phyloP scores from a whole-genome alignment of 2,113 vertebrate species.

The Neotragus pygmaeus region DNA sequence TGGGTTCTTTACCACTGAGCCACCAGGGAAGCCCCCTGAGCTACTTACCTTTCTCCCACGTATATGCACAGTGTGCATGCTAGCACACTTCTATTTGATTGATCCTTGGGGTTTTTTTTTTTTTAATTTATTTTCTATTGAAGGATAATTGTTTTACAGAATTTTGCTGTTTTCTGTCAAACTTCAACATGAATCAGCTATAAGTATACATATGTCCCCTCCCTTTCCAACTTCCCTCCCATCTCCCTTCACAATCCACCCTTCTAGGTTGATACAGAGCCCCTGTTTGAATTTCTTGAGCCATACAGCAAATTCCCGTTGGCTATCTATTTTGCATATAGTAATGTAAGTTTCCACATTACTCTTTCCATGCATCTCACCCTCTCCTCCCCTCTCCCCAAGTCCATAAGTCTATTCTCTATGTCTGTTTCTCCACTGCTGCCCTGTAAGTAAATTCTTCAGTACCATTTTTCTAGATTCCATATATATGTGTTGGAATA shows the following conservation, averaged over 20 bases:
- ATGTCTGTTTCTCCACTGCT: not conserved
- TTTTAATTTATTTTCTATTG: not conserved
- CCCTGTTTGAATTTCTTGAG: not conserved
- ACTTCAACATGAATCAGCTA: not conserved
- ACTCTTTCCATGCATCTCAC: not conserved
- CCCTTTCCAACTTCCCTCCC: not conserved
- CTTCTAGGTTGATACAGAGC: not conserved
- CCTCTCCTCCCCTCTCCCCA: not conserved
- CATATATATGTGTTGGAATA: not conserved
- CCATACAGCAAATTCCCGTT: rapidly evolving
- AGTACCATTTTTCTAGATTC: not conserved
- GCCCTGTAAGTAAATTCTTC: not conserved
- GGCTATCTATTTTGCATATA: not conserved
- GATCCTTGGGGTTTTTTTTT: not conserved
- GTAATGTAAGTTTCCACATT: not conserved
- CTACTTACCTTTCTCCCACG: not conserved
- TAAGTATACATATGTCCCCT: not conserved
- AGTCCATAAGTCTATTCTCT: not conserved
- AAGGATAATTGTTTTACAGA: not conserved
- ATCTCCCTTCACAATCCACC: not conserved
- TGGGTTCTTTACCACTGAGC: not conserved
- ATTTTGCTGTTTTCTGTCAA: not conserved
- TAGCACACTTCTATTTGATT: not conserved
- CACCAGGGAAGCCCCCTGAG: not conserved
- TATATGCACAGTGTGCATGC: no score